Percentiles rank a stretch among this genome's conserved stretches.
These are phyloP conservation scores for Folsomia candida DNA, from an alignment of 2,888 invertebrate genomes.

Conservation along the genomic window DNA sequence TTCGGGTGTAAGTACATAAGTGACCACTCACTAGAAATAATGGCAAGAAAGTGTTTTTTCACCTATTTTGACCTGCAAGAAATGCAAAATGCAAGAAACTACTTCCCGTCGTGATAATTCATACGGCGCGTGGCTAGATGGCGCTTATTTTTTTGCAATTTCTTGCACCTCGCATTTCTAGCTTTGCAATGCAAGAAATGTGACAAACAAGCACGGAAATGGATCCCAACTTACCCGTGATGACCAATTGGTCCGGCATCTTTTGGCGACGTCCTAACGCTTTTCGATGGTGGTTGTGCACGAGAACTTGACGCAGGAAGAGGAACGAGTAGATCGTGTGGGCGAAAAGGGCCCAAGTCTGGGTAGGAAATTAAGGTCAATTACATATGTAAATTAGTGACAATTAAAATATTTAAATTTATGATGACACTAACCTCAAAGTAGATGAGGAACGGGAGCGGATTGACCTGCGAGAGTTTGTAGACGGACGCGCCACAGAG, in stretches of 20 bases:
- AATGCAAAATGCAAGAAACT: not conserved
- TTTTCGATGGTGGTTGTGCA: constrained; percentile 21
- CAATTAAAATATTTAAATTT: too few relatives aligned
- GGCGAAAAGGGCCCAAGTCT: constrained; percentile 17
- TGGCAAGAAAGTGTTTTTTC: too few relatives aligned
- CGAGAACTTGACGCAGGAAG: constrained; percentile 27
- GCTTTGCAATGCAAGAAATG: too few relatives aligned
- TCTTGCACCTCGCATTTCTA: too few relatives aligned
- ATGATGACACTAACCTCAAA: too few relatives aligned
- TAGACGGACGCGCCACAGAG: not conserved
- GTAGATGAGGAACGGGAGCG: constrained; percentile 15
- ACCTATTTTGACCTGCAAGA: not conserved
- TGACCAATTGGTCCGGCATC: constrained; percentile 26
- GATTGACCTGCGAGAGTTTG: not conserved
- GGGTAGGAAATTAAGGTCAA: not conserved
- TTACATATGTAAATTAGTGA: not conserved
- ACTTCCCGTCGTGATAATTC: not conserved
- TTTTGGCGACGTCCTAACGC: constrained; percentile 24
- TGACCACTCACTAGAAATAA: too few relatives aligned
- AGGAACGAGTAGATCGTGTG: constrained; percentile 25
- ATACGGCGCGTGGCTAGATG: too few relatives aligned
- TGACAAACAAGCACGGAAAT: too few relatives aligned
- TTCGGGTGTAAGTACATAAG: too few relatives aligned
- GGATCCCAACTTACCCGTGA: constrained; percentile 21
- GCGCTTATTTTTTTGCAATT: too few relatives aligned